These are phyloP conservation scores for Ammodytes marinus DNA, from an alignment of 2,113 vertebrate species.

Conservation along the genomic window DNA sequence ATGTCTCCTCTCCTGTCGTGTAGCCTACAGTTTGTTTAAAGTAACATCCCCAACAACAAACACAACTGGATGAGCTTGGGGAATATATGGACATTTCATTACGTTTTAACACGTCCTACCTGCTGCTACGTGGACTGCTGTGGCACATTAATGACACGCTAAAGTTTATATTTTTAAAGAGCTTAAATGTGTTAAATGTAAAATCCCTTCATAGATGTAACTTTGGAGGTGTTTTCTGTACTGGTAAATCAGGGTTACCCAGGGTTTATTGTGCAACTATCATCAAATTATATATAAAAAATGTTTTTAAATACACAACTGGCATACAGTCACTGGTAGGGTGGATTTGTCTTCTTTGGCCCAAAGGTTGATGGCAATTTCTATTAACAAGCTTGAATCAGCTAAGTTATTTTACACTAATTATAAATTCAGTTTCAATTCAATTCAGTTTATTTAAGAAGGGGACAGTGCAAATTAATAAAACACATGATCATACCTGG, in stretches of 20 bases:
- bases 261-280: conserved; percentile 30
- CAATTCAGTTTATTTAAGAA: no score
- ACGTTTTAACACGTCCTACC: no score
- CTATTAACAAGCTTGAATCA: neutral
- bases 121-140: no score
- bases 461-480: no score
- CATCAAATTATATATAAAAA: conserved; percentile 15
- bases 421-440: neutral
- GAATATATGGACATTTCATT: no score
- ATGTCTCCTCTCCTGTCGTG: no score
- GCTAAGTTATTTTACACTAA: neutral
- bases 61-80: no score
- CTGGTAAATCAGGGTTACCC: neutral
- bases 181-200: neutral
- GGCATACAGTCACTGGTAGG: neutral
- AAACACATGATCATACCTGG: no score
- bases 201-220: neutral
- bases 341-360: neutral
- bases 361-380: conserved; percentile 9
- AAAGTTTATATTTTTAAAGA: neutral
- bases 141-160: no score
- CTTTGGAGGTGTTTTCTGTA: neutral
- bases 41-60: no score
- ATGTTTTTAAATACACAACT: neutral
- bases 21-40: no score